Evolutionary conservation across 2,888 invertebrate genomes (phyloP).

Genomic region (Xylocampa areola): DNA sequence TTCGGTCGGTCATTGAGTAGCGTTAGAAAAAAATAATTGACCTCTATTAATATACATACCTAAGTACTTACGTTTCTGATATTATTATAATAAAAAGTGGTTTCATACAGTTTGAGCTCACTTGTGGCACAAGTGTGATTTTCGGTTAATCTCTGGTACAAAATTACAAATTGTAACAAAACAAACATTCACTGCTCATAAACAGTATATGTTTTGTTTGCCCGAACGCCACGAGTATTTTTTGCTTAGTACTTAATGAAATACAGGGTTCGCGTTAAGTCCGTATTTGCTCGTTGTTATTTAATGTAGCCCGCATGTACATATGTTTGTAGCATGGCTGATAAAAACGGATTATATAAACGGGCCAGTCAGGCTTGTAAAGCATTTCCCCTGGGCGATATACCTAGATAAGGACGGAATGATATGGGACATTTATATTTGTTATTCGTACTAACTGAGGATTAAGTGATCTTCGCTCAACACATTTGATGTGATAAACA

Average conservation of each 20-base stretch:
- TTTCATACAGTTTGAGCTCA: background rate
- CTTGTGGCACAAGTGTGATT: slow-evolving; percentile 6
- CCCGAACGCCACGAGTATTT: slow-evolving; percentile 21
- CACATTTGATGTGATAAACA: too few species aligned
- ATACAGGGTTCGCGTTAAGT: slow-evolving; percentile 34
- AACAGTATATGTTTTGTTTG: slow-evolving; percentile 25
- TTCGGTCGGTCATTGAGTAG: too few species aligned
- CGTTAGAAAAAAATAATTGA: too few species aligned
- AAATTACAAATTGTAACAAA: slow-evolving; percentile 22
- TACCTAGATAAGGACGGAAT: too few species aligned
- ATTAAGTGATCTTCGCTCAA: too few species aligned
- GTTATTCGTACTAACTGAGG: too few species aligned
- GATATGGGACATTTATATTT: background rate
- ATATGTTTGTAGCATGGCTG: too few species aligned
- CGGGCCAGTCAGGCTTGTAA: slow-evolving; percentile 8
- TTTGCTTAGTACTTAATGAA: slow-evolving; percentile 34
- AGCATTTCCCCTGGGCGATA: slow-evolving; percentile 23
- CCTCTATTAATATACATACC: too few species aligned
- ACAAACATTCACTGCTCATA: slow-evolving; percentile 11
- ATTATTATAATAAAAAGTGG: too few species aligned
- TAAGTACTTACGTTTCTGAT: too few species aligned
- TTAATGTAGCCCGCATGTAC: slow-evolving; percentile 23
- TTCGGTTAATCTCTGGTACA: slow-evolving; percentile 1
- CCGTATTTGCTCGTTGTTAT: slow-evolving; percentile 37
- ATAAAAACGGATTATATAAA: slow-evolving; percentile 38